Conservation (phyloP, 2,113 vertebrate genomes). For the Peromyscus polionotus region DNA sequence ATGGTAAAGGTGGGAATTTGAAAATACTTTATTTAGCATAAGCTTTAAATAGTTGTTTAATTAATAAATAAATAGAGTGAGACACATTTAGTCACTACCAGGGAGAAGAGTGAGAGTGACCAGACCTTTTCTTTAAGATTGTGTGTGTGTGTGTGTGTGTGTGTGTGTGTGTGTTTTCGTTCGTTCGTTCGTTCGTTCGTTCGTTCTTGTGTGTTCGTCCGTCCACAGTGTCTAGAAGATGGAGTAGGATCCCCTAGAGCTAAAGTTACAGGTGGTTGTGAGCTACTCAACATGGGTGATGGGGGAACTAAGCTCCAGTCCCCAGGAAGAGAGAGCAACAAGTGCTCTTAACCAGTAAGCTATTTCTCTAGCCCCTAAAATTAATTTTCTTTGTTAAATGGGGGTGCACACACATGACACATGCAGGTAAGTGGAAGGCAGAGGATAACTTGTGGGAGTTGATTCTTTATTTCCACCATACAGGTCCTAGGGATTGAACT, state of each 20-base stretch:
- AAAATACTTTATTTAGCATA: not conserved
- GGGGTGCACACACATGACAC: not conserved
- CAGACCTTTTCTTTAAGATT: not conserved
- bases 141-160: not conserved
- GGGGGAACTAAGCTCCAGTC: not conserved
- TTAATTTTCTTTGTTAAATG: not conserved
- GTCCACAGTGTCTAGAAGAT: not conserved
- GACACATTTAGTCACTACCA: not conserved
- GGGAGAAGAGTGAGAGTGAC: not conserved
- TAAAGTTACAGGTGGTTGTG: not conserved
- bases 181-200: too few species aligned
- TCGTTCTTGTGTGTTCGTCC: too few species aligned
- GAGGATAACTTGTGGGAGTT: not conserved
- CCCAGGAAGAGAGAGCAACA: not conserved
- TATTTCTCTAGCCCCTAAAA: not conserved
- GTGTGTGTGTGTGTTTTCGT: too few species aligned
- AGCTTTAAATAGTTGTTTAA: not conserved
- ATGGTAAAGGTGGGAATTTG: not conserved
- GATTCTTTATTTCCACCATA: not conserved
- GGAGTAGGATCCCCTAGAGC: not conserved
- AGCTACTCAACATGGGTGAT: not conserved
- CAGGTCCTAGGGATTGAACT: not conserved
- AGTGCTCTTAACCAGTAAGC: not conserved
- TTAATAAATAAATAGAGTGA: not conserved
- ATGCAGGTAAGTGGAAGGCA: not conserved